Conservation (phyloP, 1,140 invertebrate genomes). For the Xylocopa sonorina region DNA sequence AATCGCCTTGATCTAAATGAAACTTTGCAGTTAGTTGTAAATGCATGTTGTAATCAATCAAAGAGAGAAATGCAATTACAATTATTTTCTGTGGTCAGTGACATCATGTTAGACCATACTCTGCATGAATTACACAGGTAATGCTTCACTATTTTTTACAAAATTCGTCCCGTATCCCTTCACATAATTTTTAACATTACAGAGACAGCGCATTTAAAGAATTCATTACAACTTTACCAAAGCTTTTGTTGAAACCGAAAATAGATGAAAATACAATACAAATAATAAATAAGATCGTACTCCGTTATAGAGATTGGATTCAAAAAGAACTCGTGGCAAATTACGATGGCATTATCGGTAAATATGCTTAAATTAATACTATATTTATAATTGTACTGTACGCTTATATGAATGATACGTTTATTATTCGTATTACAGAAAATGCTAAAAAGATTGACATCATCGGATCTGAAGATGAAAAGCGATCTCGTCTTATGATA, state of each 20-base stretch:
- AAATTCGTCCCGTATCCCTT: not conserved
- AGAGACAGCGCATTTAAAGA: constrained; percentile 73
- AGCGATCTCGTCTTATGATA: constrained; percentile 73
- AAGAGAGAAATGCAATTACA: constrained; percentile 70
- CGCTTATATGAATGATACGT: not conserved
- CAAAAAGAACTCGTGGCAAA: constrained; percentile 68
- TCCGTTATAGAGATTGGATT: constrained; percentile 74
- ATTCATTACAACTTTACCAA: constrained; percentile 73
- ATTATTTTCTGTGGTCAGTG: constrained; percentile 76
- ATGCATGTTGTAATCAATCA: constrained; percentile 62
- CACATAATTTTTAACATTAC: constrained; percentile 14
- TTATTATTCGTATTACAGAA: constrained; percentile 71
- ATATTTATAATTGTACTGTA: not conserved
- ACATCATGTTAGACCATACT: constrained; percentile 77
- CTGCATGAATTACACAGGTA: constrained; percentile 78
- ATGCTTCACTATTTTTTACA: constrained; percentile 9
- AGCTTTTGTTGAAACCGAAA: constrained; percentile 67
- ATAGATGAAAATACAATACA: constrained; percentile 73
- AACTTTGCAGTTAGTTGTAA: constrained; percentile 64
- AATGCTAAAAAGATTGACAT: constrained; percentile 76
- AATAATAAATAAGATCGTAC: constrained; percentile 73
- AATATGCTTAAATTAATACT: constrained; percentile 31
- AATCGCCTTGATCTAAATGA: constrained; percentile 65
- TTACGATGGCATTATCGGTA: constrained; percentile 75
- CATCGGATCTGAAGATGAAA: constrained; percentile 68